These are phyloP conservation scores for Dasyurus viverrinus DNA, from an alignment of 2,113 vertebrate genomes.

Conservation along the genomic window DNA sequence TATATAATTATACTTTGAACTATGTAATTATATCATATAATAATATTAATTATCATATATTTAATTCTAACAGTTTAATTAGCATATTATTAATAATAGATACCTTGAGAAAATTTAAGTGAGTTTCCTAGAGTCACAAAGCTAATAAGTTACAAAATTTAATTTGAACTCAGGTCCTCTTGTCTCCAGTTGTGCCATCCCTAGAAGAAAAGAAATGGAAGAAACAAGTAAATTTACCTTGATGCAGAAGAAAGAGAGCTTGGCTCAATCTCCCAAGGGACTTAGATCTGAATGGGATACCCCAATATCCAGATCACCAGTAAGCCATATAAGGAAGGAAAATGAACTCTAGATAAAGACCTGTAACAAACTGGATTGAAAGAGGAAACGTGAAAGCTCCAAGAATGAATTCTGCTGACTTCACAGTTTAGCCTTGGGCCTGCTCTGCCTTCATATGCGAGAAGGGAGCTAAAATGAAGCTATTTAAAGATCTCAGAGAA, in stretches of 20 bases:
- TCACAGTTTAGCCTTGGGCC: not conserved
- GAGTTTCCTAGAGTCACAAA: not conserved
- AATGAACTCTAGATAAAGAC: not conserved
- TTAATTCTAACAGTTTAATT: no score
- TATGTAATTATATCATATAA: no score
- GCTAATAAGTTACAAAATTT: not conserved
- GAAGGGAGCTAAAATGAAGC: slow-evolving; percentile 11
- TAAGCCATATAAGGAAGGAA: not conserved
- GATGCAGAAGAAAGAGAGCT: not conserved
- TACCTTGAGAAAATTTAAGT: no score
- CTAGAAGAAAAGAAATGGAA: not conserved
- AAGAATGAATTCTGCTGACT: not conserved
- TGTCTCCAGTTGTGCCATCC: not conserved
- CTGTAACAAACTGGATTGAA: not conserved
- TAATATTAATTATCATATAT: no score
- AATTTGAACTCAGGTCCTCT: not conserved
- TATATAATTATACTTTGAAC: no score
- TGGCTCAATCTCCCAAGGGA: not conserved
- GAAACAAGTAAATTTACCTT: not conserved
- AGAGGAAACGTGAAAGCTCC: not conserved
- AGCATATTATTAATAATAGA: no score
- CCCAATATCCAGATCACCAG: no score
- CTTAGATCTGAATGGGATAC: not conserved
- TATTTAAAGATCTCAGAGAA: slow-evolving; percentile 15
- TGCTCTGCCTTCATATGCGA: not conserved